Percentiles rank a stretch among this genome's conserved stretches.
phyloP scores from a whole-genome alignment of 2,113 vertebrate genomes.

The Philantomba maxwellii region DNA sequence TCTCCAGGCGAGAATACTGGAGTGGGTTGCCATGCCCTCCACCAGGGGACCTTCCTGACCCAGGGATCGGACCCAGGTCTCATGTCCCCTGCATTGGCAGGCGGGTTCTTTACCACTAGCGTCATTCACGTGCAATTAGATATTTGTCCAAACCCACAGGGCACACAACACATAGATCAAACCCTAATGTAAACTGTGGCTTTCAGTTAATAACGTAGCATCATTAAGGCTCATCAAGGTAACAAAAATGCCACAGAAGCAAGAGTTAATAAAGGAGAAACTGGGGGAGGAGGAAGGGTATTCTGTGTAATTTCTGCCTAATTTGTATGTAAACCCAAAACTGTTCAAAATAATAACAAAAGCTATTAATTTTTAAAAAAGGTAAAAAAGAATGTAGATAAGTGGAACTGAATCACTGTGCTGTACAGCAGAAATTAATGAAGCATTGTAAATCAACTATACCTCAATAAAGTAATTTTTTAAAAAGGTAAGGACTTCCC shows the following conservation, averaged over 20 bases:
- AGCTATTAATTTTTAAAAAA: not conserved
- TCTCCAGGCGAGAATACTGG: not conserved
- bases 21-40: not conserved
- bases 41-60: not conserved
- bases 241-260: not conserved
- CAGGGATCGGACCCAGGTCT: accelerated
- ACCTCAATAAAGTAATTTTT: not conserved
- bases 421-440: not conserved
- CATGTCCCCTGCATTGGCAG: not conserved
- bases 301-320: not conserved
- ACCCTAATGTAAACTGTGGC: not conserved
- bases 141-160: not conserved
- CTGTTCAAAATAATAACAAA: not conserved
- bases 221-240: not conserved
- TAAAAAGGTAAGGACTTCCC: not conserved
- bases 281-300: no score
- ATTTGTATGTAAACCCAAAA: not conserved
- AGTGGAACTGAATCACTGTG: not conserved
- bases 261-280: not conserved
- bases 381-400: not conserved
- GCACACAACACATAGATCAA: no score
- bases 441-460: not conserved
- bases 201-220: not conserved
- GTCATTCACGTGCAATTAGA: not conserved
- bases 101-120: not conserved